phyloP scores from a whole-genome alignment of 2,113 vertebrate species.

The Phyllostomus hastatus region DNA sequence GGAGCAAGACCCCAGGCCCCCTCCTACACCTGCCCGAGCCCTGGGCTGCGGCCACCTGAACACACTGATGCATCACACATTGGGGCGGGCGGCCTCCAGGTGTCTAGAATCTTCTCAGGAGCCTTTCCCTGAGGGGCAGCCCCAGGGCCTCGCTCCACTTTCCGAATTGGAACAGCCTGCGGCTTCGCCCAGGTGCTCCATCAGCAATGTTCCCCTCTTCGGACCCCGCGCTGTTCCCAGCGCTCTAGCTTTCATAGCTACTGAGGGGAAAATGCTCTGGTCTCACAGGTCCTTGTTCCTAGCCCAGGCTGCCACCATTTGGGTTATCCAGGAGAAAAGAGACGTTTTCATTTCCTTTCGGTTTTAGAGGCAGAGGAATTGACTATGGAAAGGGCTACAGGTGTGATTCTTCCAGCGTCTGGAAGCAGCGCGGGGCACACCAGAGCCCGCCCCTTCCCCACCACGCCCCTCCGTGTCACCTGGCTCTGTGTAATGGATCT shows the following conservation, averaged over 20 bases:
- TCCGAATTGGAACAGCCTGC: neutral
- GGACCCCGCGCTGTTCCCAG: too few species aligned
- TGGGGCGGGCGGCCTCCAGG: neutral
- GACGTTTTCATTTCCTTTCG: neutral
- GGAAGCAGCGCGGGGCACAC: neutral
- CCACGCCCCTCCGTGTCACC: neutral
- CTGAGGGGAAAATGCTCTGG: too few species aligned
- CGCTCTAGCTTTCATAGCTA: too few species aligned
- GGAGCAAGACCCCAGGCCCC: neutral
- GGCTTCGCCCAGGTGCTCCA: neutral
- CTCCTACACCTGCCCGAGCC: neutral
- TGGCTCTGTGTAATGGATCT: neutral
- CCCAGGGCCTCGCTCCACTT: neutral
- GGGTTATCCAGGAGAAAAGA: neutral
- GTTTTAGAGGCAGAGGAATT: neutral
- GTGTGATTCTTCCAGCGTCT: neutral
- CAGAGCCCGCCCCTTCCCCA: neutral
- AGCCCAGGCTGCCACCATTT: too few species aligned
- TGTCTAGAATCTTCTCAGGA: neutral
- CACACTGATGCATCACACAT: accelerated
- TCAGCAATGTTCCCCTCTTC: neutral
- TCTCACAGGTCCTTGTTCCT: too few species aligned
- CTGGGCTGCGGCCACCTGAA: neutral
- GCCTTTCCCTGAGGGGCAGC: too few species aligned
- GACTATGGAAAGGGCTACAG: too few species aligned